Evolutionary conservation across 2,888 invertebrate species (phyloP).

Genomic region (Idaea aversata): DNA sequence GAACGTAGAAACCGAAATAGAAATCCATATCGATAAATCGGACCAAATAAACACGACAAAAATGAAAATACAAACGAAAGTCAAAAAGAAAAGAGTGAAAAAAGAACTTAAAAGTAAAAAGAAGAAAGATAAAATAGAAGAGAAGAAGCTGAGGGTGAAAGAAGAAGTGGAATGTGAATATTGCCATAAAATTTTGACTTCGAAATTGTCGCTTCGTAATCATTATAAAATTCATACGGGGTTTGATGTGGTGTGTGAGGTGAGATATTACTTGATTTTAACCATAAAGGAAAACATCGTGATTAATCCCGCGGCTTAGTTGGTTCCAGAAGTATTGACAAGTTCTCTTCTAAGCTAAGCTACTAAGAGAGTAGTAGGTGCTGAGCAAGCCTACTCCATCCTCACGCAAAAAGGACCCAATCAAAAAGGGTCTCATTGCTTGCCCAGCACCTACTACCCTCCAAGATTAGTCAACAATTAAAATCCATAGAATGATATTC

Average conservation of each 20-base stretch:
- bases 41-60: background rate
- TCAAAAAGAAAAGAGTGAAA: conserved; percentile 16
- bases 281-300: background rate
- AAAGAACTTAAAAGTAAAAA: conserved; percentile 34
- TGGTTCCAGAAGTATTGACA: too few relatives aligned
- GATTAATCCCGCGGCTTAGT: too few relatives aligned
- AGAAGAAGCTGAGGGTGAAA: conserved; percentile 37
- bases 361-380: too few relatives aligned
- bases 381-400: too few relatives aligned
- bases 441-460: too few relatives aligned
- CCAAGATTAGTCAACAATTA: too few relatives aligned
- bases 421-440: too few relatives aligned
- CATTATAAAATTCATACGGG: conserved; percentile 73
- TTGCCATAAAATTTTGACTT: conserved; percentile 66
- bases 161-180: conserved; percentile 66
- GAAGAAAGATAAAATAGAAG: conserved; percentile 33
- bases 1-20: conserved; percentile 16
- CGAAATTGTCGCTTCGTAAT: conserved; percentile 61
- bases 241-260: conserved; percentile 59
- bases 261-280: conserved; percentile 17
- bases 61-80: conserved; percentile 6
- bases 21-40: background rate
- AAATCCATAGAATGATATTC: too few relatives aligned
- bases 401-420: too few relatives aligned
- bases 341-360: too few relatives aligned